Conservation (phyloP, 2,113 vertebrate species). For the Nothocercus nigrocapillus region DNA sequence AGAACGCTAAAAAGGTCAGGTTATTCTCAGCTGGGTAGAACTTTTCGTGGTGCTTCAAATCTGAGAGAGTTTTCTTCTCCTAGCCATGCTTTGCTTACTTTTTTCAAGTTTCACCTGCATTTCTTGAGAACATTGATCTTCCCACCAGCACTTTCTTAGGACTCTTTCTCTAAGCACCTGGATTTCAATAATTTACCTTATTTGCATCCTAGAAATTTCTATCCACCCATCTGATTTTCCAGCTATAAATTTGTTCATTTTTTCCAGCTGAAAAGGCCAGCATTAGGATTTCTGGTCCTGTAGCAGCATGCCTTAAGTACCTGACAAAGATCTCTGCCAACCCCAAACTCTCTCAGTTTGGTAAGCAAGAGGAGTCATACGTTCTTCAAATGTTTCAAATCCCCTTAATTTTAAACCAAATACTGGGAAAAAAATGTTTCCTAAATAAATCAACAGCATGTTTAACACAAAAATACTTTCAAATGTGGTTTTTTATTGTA, state of each 20-base stretch:
- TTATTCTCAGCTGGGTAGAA: not conserved
- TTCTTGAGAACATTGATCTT: not conserved
- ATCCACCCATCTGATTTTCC: not conserved
- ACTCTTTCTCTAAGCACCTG: not conserved
- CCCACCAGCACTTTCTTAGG: not conserved
- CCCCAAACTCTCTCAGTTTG: not conserved
- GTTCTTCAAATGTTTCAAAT: not conserved
- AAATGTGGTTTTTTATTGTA: not conserved
- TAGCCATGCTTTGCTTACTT: accelerated
- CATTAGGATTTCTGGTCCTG: not conserved
- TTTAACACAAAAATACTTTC: not conserved
- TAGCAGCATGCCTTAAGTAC: not conserved
- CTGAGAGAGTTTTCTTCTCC: not conserved
- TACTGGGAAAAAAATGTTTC: not conserved
- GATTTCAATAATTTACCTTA: not conserved
- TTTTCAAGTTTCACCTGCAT: not conserved
- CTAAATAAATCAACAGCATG: not conserved
- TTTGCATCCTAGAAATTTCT: not conserved
- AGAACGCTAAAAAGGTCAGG: not conserved
- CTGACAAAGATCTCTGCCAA: not conserved
- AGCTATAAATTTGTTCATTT: not conserved
- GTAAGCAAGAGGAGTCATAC: not conserved
- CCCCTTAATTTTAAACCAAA: not conserved
- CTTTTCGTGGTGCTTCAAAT: not conserved
- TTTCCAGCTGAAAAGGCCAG: not conserved